Evolutionary conservation across 2,113 vertebrate species (phyloP).

Genomic region (Gavialis gangeticus): DNA sequence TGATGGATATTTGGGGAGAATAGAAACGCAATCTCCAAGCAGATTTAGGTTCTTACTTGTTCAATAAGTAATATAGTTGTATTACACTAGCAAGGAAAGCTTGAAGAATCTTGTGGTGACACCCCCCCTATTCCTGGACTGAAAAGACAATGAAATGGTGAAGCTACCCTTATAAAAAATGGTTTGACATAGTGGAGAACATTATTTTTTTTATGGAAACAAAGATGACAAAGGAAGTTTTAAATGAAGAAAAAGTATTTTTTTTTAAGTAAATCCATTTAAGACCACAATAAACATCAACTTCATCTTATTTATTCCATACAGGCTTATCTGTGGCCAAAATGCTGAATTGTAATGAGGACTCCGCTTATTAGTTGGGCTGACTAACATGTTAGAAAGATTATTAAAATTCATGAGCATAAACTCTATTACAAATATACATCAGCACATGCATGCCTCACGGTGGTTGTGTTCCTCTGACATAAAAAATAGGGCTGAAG

Average conservation of each 20-base stretch:
- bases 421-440: rapidly evolving
- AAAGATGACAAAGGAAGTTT: neutral
- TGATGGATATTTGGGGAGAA: neutral
- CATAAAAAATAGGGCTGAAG: neutral
- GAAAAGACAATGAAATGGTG: neutral
- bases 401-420: neutral
- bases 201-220: neutral
- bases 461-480: rapidly evolving
- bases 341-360: neutral
- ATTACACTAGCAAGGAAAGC: neutral
- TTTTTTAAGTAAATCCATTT: neutral
- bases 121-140: neutral
- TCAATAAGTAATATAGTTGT: neutral
- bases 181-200: rapidly evolving
- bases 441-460: neutral
- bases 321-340: neutral
- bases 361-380: neutral
- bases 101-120: no score
- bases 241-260: neutral
- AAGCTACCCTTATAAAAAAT: neutral
- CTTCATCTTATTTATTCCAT: neutral
- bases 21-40: neutral
- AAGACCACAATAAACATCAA: neutral
- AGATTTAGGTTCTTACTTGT: neutral
- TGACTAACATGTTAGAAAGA: neutral